Evolutionary conservation across 1,140 invertebrate species (phyloP).

Genomic region (Oncopodura yosiiana): DNA sequence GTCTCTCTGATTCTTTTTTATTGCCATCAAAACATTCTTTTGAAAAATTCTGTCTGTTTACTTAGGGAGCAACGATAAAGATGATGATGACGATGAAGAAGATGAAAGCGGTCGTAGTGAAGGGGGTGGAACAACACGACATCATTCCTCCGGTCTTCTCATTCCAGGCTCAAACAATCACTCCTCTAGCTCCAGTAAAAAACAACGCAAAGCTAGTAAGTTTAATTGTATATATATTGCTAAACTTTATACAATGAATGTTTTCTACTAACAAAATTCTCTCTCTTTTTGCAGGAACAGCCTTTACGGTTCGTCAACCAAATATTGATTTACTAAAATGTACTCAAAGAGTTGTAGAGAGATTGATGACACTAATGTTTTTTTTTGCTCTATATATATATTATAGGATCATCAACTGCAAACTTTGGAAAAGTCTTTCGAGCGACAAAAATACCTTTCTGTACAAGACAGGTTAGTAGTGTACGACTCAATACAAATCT

Average conservation of each 20-base stretch:
- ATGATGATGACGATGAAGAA: slow-evolving; percentile 32
- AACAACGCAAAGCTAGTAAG: slow-evolving; percentile 82
- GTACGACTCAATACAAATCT: not conserved
- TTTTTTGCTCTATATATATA: too few species aligned
- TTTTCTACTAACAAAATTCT: too few species aligned
- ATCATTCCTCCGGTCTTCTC: slow-evolving; percentile 15
- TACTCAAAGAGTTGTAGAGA: too few species aligned
- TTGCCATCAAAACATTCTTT: too few species aligned
- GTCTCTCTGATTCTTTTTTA: too few species aligned
- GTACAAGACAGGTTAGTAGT: slow-evolving; percentile 66
- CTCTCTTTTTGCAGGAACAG: too few species aligned
- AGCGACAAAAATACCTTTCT: slow-evolving; percentile 94
- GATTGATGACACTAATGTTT: too few species aligned
- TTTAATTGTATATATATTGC: too few species aligned
- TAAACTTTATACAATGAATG: too few species aligned
- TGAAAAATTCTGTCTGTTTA: not conserved
- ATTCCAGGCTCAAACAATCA: slow-evolving; percentile 31
- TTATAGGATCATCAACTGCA: slow-evolving; percentile 95
- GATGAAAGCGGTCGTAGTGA: slow-evolving; percentile 32
- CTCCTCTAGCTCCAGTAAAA: slow-evolving; percentile 55
- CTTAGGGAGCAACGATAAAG: slow-evolving; percentile 30
- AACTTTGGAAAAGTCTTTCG: slow-evolving; percentile 94
- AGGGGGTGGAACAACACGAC: slow-evolving; percentile 26
- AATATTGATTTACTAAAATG: too few species aligned
- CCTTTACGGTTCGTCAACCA: too few species aligned